Evolutionary conservation across 2,888 invertebrate genomes (phyloP), one percentile per base, ranked within the genome.

Genomic region (Halictus ligatus): DNA sequence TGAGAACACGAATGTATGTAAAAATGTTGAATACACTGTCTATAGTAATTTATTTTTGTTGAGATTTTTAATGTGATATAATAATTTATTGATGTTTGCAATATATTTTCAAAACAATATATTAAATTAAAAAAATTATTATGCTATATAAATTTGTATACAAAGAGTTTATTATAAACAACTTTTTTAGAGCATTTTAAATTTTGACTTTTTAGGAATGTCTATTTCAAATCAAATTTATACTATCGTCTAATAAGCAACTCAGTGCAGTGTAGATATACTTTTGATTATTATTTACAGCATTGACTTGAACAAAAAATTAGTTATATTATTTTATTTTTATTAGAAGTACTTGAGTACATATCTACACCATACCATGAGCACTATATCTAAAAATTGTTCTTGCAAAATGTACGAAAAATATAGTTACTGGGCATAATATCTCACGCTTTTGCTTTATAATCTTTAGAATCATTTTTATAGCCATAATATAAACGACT

Each of bases 211-310:
- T 50, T 71, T 29, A 72, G 76, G 74, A 48, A 74, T 78, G 67
- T 82, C 25, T 35, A 77, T 35, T 58, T 69, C 48, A n/a, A 40
- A 29, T 64, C 29, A 29, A 75, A 48, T 54, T 78, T 46, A 46
- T 40, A 71, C 15, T 21, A 71, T 12, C n/a, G 12, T 58, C 12
- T 58, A 67, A 43, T 67, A 50, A 67, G 67, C n/a, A 64, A 43
- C 25, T 40, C 29, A 35, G n/a, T 46, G 64, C 73, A 40, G 21
- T 48, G 48, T 60, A 64, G 29, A 78, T 67, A 60, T 69, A 75
- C 7, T 21, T 74, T 40, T 10, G 15, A 54, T 18, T 18, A 48
- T 60, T 78, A 84, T 80, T 80, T 84, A 80, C 83, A 80, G 35
- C 60, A 58, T 12, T n/a, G 58, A 35, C 8, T 76, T 74, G 15